Conservation (phyloP, 2,888 invertebrate species). For the Nymphalis polychloros region DNA sequence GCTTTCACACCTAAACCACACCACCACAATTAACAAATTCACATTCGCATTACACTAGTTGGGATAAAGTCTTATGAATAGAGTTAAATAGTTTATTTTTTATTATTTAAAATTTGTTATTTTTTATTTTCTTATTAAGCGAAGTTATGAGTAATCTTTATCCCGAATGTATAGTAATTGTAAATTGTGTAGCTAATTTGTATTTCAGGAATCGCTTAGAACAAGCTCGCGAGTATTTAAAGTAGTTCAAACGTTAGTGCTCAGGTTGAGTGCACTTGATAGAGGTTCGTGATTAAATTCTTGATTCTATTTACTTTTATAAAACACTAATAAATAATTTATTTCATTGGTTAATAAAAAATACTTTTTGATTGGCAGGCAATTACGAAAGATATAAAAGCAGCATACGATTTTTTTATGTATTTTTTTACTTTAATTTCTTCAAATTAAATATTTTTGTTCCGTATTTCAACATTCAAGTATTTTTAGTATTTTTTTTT, state of each 20-base stretch:
- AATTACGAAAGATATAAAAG: too few species aligned
- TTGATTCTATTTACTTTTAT: slow-evolving; percentile 77
- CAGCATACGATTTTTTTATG: too few species aligned
- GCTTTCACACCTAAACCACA: too few species aligned
- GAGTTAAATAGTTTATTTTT: too few species aligned
- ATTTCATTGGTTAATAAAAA: background rate
- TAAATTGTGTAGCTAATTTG: slow-evolving; percentile 11
- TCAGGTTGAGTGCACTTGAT: slow-evolving; percentile 36
- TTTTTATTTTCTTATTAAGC: background rate
- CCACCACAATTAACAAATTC: too few species aligned
- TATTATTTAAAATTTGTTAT: too few species aligned
- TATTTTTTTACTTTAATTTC: too few species aligned
- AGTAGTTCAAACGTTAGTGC: slow-evolving; percentile 26
- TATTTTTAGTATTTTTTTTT: too few species aligned
- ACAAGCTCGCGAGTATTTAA: slow-evolving; percentile 20
- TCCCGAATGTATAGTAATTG: background rate
- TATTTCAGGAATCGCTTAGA: slow-evolving; percentile 22
- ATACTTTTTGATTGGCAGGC: background rate
- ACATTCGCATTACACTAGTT: too few species aligned
- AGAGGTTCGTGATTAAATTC: slow-evolving; percentile 77
- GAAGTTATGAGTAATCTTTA: background rate
- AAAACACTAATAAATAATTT: background rate
- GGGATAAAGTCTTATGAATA: too few species aligned
- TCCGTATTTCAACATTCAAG: too few species aligned
- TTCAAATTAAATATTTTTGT: too few species aligned